These are phyloP conservation scores for Petrolisthes cinctipes DNA, from an alignment of 2,888 invertebrate genomes.

Conservation along the genomic window DNA sequence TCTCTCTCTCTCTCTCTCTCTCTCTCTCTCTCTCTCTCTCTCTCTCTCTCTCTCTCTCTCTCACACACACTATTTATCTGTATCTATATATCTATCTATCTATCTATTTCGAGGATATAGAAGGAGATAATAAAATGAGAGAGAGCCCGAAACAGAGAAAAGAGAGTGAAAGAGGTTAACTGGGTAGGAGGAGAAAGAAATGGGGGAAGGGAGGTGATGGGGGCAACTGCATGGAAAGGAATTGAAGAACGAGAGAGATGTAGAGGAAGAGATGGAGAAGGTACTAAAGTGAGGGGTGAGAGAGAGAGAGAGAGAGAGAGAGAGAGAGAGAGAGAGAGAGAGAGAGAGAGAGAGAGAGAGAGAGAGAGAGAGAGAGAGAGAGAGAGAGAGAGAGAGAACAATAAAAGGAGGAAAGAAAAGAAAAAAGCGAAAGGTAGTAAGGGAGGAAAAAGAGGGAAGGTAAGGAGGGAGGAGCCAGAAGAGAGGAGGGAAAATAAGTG, in stretches of 20 bases:
- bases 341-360: background rate
- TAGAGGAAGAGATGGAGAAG: background rate
- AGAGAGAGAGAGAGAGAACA: background rate
- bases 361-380: background rate
- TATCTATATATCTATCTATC: too few species aligned
- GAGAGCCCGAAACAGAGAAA: background rate
- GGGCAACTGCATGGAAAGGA: too few species aligned
- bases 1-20: too few species aligned
- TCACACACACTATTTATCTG: too few species aligned
- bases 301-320: slow-evolving; percentile 1
- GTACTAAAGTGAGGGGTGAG: background rate
- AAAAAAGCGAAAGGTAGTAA: background rate
- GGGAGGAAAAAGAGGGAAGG: background rate
- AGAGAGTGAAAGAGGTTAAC: background rate
- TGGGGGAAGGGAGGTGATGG: background rate
- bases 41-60: too few species aligned
- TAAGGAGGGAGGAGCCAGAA: background rate
- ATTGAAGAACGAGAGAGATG: background rate
- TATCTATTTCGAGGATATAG: too few species aligned
- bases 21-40: too few species aligned
- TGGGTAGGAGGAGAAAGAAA: background rate
- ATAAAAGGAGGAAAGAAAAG: background rate
- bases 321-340: background rate
- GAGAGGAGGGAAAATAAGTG: background rate
- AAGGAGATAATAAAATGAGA: too few species aligned